These are phyloP conservation scores for Psittacus erithacus DNA, from an alignment of 2,113 vertebrate genomes.

Conservation along the genomic window DNA sequence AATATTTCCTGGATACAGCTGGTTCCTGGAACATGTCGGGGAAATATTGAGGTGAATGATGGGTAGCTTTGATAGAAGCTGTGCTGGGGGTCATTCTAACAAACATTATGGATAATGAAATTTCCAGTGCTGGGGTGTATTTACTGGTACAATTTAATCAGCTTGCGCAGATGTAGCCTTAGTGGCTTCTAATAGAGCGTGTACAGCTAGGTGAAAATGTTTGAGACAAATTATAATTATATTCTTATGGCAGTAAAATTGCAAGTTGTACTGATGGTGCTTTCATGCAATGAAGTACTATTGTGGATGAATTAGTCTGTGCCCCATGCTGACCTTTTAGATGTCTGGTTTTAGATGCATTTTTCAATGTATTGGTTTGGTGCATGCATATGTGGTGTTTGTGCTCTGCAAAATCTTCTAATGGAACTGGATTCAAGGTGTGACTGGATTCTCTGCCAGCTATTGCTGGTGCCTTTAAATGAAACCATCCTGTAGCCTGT, in stretches of 20 bases:
- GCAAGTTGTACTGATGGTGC: not conserved
- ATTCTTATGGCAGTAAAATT: not conserved
- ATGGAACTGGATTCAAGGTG: not conserved
- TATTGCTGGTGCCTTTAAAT: not conserved
- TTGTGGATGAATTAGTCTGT: not conserved
- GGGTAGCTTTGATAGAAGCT: not conserved
- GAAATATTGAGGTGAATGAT: not conserved
- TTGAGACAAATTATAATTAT: not conserved
- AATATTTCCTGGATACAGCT: not conserved
- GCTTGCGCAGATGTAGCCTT: not conserved
- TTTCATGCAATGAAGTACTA: not conserved
- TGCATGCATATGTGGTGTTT: not conserved
- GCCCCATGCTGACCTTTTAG: not conserved
- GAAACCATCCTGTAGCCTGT: not conserved
- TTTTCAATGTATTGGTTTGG: not conserved
- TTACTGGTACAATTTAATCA: not conserved
- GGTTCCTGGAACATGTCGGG: not conserved
- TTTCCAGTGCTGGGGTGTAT: not conserved
- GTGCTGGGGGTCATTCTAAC: not conserved
- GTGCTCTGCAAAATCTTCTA: not conserved
- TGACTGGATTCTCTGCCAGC: not conserved
- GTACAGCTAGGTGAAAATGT: not conserved
- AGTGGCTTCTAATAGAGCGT: not conserved
- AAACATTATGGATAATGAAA: not conserved
- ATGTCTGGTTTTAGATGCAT: not conserved